These are phyloP conservation scores for Manis javanica DNA, from an alignment of 2,797 vertebrate genomes.

Conservation along the genomic window DNA sequence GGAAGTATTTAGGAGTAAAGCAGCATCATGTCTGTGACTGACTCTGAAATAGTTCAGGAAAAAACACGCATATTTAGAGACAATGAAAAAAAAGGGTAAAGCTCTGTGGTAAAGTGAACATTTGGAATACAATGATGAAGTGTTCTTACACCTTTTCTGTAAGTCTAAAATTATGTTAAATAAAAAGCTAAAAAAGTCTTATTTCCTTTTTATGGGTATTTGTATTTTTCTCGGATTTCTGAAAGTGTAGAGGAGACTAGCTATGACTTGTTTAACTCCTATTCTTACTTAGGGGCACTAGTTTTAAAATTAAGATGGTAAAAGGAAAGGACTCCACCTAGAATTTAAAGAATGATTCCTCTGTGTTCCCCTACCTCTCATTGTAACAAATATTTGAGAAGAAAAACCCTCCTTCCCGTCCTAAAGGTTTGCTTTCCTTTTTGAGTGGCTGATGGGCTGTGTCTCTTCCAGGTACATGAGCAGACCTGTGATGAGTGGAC, in stretches of 20 bases:
- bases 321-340: background rate
- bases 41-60: background rate
- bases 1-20: constrained; percentile 13
- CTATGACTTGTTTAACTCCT: constrained; percentile 1
- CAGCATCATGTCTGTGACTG: background rate
- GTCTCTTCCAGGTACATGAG: constrained; percentile 91
- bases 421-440: background rate
- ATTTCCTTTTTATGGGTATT: background rate
- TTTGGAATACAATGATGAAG: background rate
- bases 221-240: constrained; percentile 43
- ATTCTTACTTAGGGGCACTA: background rate
- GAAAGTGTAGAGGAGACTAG: background rate
- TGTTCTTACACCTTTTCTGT: background rate
- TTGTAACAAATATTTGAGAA: background rate
- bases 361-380: background rate
- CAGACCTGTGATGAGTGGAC: constrained; percentile 97
- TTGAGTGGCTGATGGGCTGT: constrained; percentile 39
- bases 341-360: background rate
- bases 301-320: constrained; percentile 55
- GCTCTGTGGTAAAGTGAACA: background rate
- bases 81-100: background rate
- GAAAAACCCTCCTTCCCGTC: background rate
- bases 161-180: constrained; percentile 23
- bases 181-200: background rate
- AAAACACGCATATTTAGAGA: background rate